A percentile compares a stretch with the other conserved stretches of the same genome.
Evolutionary conservation across 2,888 invertebrate genomes (phyloP).

Genomic region (Sialis fuliginosa): DNA sequence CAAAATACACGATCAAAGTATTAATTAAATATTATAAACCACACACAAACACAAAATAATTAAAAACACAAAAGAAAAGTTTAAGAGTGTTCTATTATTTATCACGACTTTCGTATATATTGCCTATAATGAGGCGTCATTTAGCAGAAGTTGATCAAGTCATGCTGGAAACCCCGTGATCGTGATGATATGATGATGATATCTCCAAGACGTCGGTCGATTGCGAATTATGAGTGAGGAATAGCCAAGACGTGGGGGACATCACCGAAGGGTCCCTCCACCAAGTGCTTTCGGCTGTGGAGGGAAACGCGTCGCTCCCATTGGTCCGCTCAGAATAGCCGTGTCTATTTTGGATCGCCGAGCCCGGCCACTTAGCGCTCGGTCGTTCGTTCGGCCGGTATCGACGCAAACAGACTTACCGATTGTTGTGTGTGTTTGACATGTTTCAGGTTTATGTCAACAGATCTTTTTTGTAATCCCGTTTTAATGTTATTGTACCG

Average conservation of each 20-base stretch:
- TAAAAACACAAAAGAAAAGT: conserved; percentile 15
- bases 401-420: too few relatives aligned
- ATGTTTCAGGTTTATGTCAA: too few relatives aligned
- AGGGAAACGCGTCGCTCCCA: not conserved
- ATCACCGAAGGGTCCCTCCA: not conserved
- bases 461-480: too few relatives aligned
- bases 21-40: conserved; percentile 6
- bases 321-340: not conserved
- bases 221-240: conserved; percentile 82
- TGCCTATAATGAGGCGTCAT: conserved; percentile 31
- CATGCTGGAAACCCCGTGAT: conserved; percentile 49
- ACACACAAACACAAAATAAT: conserved; percentile 15
- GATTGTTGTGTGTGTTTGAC: too few relatives aligned
- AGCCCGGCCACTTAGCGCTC: not conserved
- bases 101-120: conserved; percentile 15
- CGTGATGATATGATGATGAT: conserved; percentile 18
- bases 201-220: conserved; percentile 83
- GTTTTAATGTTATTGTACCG: too few relatives aligned
- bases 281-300: not conserved
- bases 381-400: too few relatives aligned
- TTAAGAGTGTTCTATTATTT: too few relatives aligned
- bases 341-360: not conserved
- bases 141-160: conserved; percentile 53
- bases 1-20: conserved; percentile 1
- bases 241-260: conserved; percentile 28